Conservation (phyloP, 2,797 vertebrate species). For the Garrulus glandarius region DNA sequence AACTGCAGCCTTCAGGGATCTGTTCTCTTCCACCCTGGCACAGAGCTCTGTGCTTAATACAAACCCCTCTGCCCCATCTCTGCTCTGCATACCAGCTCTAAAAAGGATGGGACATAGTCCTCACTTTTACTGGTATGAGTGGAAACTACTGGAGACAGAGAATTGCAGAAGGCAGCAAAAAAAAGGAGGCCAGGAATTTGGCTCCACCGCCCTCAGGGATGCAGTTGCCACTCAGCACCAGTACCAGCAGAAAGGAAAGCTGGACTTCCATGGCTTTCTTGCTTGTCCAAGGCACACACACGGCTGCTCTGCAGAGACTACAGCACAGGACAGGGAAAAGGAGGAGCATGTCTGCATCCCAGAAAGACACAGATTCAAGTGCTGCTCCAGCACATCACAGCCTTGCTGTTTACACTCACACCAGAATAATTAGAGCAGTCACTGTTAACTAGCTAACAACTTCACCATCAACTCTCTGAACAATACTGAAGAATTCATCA, state of each 20-base stretch:
- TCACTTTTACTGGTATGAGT: not conserved
- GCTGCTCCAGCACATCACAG: not conserved
- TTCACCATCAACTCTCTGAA: not conserved
- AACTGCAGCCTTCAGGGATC: not conserved
- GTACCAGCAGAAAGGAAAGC: not conserved
- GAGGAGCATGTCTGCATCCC: not conserved
- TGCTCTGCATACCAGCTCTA: not conserved
- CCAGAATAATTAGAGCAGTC: conserved; percentile 24
- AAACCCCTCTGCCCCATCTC: not conserved
- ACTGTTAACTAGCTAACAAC: conserved; percentile 37
- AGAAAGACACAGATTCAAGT: not conserved
- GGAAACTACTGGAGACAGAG: not conserved
- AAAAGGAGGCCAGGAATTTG: not conserved
- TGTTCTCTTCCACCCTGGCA: not conserved
- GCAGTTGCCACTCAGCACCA: not conserved
- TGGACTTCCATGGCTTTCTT: not conserved
- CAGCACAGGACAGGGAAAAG: not conserved
- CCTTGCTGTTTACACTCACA: conserved; percentile 2
- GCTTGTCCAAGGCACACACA: not conserved
- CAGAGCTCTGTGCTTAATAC: not conserved
- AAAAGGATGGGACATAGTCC: not conserved
- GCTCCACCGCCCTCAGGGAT: not conserved
- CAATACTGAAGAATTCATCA: conserved; percentile 3
- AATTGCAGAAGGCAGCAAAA: not conserved
- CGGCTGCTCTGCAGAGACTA: not conserved